A percentile compares a stretch with the other conserved stretches of the same genome.
Evolutionary conservation across 2,113 vertebrate genomes (phyloP).

Genomic region (Furnarius figulus): DNA sequence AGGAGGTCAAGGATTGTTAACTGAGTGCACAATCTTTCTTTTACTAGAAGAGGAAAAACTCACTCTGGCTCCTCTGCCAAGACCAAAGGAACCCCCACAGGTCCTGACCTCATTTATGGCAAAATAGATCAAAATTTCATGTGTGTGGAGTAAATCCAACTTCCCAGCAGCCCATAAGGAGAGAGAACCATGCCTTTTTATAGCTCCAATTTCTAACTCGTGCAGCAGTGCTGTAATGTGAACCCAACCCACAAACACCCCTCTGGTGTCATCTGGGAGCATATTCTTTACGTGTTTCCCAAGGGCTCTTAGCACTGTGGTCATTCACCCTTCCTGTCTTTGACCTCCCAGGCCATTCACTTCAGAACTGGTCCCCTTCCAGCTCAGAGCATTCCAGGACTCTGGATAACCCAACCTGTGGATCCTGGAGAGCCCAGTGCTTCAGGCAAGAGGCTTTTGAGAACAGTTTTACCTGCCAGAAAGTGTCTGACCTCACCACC

Average conservation of each 20-base stretch:
- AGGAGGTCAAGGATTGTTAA: background rate
- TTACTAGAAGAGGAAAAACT: background rate
- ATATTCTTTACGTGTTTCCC: background rate
- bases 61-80: background rate
- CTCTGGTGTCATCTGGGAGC: background rate
- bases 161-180: rapidly evolving
- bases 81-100: background rate
- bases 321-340: background rate
- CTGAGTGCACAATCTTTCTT: background rate
- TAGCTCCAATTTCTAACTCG: background rate
- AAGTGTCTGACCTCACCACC: background rate
- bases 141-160: background rate
- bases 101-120: background rate
- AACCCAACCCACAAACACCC: background rate
- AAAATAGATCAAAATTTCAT: background rate
- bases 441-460: background rate
- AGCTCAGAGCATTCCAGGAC: background rate
- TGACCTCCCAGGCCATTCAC: background rate
- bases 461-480: background rate
- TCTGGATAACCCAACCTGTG: background rate
- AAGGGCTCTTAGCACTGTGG: background rate
- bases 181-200: rapidly evolving
- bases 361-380: background rate
- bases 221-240: background rate
- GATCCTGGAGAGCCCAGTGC: background rate